Base-by-base conservation (phyloP, 2,888 invertebrate genomes). In the Euproctis similis region DNA sequence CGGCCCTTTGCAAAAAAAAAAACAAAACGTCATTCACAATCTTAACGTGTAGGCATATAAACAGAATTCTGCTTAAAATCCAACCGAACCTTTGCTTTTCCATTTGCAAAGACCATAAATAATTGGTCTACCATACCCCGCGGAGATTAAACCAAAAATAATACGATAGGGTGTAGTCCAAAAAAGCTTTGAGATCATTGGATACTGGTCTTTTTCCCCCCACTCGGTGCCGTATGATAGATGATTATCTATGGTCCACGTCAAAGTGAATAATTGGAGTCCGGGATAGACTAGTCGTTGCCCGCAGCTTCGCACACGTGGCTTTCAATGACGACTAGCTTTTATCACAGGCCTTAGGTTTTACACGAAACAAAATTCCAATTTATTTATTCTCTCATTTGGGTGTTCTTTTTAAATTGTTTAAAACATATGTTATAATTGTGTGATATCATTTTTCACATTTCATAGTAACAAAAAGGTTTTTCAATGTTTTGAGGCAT, bases 231-330 rank as follows among this genome's bases (percentile, higher is more conserved):
- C 68, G 66, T 71, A 75, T 82, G 81, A 81, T 76, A 80, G 78
- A 81, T 81, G 78, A 81, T 82, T 80, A 82, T 82, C 80, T 81
- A 80, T 69, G 68, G 63, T 52, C 60, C 53, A 70, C 69, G 81
- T 82, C 82, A 80, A 78, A 80, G 74, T 82, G 82, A 82, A 82
- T 82, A 81, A 82, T 82, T 81, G 78, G 71, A 68, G 64, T 76
- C 75, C 72, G 70, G 70, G 67, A 66, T 56, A 66, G 60, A 58
- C 52, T 41, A 42, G 51, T 52, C 53, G 63, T 64, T 56, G 46
- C n/a, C n/a, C n/a, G n/a, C n/a, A n/a, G n/a, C n/a, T n/a, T n/a
- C n/a, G n/a, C n/a, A n/a, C n/a, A n/a, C n/a, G n/a, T n/a, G n/a
- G n/a, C n/a, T n/a, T n/a, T n/a, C n/a, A n/a, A n/a, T n/a, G n/a